These are phyloP conservation scores for Xylophagus ater DNA, from an alignment of 2,888 invertebrate species.

Conservation along the genomic window DNA sequence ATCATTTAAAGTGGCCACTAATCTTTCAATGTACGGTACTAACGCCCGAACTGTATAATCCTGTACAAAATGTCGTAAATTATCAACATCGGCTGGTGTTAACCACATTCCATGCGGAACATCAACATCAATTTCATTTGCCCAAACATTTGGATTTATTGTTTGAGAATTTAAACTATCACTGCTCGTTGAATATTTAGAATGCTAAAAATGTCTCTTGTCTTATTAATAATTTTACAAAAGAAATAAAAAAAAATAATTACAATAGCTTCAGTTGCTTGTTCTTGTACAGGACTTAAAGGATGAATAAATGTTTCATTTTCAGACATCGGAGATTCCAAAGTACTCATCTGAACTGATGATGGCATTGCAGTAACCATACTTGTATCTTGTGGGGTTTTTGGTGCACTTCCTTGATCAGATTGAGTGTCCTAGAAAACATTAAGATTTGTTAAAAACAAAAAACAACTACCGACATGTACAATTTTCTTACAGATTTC, in stretches of 20 bases:
- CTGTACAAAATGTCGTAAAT: slow-evolving; percentile 69
- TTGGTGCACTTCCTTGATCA: slow-evolving; percentile 45
- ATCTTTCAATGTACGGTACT: slow-evolving; percentile 83
- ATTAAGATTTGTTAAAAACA: not conserved
- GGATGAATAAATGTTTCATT: slow-evolving; percentile 52
- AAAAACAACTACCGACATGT: too few species aligned
- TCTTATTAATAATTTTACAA: not conserved
- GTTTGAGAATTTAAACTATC: slow-evolving; percentile 46
- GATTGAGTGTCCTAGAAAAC: slow-evolving; percentile 26
- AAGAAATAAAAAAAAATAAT: slow-evolving; percentile 7
- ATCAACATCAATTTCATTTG: slow-evolving; percentile 44
- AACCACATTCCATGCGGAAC: slow-evolving; percentile 61
- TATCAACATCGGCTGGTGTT: slow-evolving; percentile 72
- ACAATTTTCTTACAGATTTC: slow-evolving; percentile 39
- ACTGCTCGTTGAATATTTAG: slow-evolving; percentile 42
- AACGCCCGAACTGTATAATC: slow-evolving; percentile 80
- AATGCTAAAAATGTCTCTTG: slow-evolving; percentile 25
- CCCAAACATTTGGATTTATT: slow-evolving; percentile 47
- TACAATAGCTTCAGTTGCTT: slow-evolving; percentile 46
- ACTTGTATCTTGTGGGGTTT: slow-evolving; percentile 46
- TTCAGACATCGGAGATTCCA: slow-evolving; percentile 23
- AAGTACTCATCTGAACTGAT: slow-evolving; percentile 31
- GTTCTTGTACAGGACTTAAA: slow-evolving; percentile 57
- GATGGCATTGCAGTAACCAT: slow-evolving; percentile 37
- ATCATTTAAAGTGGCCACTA: slow-evolving; percentile 69